Evolutionary conservation across 92 coral and sea anemone species (phyloP), one percentile per base, ranked within the genome.

Genomic region (Palythoa heliodiscus): DNA sequence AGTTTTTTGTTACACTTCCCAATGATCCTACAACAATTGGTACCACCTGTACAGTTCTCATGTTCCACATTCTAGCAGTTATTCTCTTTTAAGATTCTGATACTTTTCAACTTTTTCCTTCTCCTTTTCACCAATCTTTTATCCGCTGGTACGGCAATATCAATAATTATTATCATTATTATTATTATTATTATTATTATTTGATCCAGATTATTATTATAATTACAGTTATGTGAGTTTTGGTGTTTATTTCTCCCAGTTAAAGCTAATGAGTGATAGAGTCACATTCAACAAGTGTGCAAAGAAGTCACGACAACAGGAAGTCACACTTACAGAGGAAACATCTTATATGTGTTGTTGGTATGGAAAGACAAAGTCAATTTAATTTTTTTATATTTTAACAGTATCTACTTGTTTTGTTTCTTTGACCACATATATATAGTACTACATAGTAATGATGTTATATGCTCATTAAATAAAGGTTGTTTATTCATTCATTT

Each of bases 251-350:
- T 2, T 61, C 19, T 61, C 87, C 22, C 52, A 97, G 99, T 88
- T 97, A 75, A 87, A 89, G 53, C 85, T 97, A 38, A 93, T 88
- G 82, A 97, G 98, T 87, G 98, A 97, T 89, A 75, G 90, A 61
- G 89, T 90, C 39, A 90, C 99, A 63, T 97, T 97, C 75, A 94
- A 88, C 69, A 95, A 93, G 71, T 93, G 97, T 76, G 98, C 99
- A 71, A 97, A 90, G 75, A 97, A 97, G 73, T 97, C 99, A 29
- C 94, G 99, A 29, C 94, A 92, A 83, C 99, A 97, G 87, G 93
- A 90, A 75, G 87, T 92, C 70, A 70, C 89, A 7, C 89, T 97
- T 7, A 87, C 93, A 16, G 97, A 91, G 38, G 74, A 84, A 50
- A 23, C 71, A 47, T 93, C 97, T 11, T 97, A 89, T 60, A 91